A percentile compares a stretch with the other conserved stretches of the same genome.
Evolutionary conservation across 2,888 invertebrate species (phyloP).

Genomic region (Drosophila peninsularis): DNA sequence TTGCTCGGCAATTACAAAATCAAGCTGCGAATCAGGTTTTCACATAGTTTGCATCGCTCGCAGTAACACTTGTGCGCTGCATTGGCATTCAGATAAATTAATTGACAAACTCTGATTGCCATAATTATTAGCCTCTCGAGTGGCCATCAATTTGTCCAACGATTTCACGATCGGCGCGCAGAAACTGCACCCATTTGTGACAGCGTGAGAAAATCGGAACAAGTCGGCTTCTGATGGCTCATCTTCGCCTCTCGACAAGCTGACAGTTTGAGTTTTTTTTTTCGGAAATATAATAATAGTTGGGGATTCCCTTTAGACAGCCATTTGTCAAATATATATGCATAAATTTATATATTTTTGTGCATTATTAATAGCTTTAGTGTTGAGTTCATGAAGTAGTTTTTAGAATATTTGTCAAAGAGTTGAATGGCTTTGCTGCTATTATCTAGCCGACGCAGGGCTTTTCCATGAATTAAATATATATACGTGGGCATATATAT

Average conservation of each 20-base stretch:
- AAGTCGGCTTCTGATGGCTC: neutral
- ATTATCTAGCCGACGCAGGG: neutral
- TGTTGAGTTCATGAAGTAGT: conserved; percentile 19
- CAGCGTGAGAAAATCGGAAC: conserved; percentile 29
- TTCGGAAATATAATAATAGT: too few relatives aligned
- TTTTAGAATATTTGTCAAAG: conserved; percentile 8
- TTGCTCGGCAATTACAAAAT: conserved; percentile 66
- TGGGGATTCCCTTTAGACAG: conserved; percentile 8
- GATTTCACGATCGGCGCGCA: conserved; percentile 36
- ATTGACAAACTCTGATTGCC: conserved; percentile 62
- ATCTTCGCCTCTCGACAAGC: neutral
- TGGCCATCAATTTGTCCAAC: conserved; percentile 65
- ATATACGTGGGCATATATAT: neutral
- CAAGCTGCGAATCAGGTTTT: conserved; percentile 51
- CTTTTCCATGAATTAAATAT: neutral
- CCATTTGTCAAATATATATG: neutral
- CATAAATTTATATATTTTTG: conserved; percentile 4
- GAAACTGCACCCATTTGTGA: conserved; percentile 25
- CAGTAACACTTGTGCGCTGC: conserved; percentile 49
- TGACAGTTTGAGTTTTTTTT: neutral
- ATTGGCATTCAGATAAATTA: conserved; percentile 59
- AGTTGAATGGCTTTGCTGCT: neutral
- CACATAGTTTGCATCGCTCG: conserved; percentile 49
- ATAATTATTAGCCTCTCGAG: conserved; percentile 60
- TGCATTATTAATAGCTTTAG: conserved; percentile 9